Percentiles rank a stretch among this genome's conserved stretches.
phyloP scores from a whole-genome alignment of 1,140 invertebrate species.

The Drosophila sucinea region DNA sequence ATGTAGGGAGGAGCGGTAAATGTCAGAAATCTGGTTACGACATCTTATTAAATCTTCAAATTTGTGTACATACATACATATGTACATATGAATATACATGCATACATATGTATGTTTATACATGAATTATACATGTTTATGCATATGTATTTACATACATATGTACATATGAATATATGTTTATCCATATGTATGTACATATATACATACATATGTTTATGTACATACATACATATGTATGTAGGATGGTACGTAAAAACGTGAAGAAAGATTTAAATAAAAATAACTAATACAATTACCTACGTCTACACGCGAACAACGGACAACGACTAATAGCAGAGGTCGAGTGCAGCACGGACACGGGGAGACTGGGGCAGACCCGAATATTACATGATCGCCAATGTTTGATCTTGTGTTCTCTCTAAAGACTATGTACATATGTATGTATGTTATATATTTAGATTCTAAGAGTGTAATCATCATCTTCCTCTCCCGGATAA shows the following conservation, averaged over 20 bases:
- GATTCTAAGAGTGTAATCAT: constrained; percentile 25
- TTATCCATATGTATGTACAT: not conserved
- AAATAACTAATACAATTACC: constrained; percentile 57
- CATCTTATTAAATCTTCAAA: too few relatives aligned
- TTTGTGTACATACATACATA: too few relatives aligned
- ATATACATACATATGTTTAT: too few relatives aligned
- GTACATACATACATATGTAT: too few relatives aligned
- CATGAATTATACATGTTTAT: too few relatives aligned
- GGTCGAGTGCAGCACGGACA: constrained; percentile 75
- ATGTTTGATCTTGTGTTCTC: constrained; percentile 47
- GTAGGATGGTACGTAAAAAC: not conserved
- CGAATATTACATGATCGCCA: constrained; percentile 67
- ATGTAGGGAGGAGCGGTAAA: too few relatives aligned
- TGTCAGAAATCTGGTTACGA: too few relatives aligned
- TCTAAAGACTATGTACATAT: constrained; percentile 21
- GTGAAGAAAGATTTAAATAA: constrained; percentile 22
- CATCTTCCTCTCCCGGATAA: constrained; percentile 42
- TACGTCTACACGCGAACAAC: constrained; percentile 69
- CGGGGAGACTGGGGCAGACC: constrained; percentile 71
- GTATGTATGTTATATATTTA: constrained; percentile 67
- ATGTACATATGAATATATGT: constrained; percentile 11
- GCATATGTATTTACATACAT: not conserved
- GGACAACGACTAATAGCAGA: constrained; percentile 57
- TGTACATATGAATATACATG: too few relatives aligned
- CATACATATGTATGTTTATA: too few relatives aligned